These are phyloP conservation scores for Junco hyemalis DNA, from an alignment of 2,113 vertebrate genomes.

Conservation along the genomic window DNA sequence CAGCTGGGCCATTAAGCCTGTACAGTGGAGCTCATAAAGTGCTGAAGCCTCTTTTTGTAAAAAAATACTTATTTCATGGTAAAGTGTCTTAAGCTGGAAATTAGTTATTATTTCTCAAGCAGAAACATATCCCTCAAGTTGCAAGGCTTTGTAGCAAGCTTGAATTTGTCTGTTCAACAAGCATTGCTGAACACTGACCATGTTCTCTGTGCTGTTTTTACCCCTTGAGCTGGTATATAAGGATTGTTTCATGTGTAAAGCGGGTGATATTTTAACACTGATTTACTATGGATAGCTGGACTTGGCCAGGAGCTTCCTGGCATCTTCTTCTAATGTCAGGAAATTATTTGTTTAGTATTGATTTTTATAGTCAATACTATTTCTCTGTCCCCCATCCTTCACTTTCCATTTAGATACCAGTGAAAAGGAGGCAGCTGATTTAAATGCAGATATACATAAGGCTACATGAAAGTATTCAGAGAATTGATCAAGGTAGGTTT, in stretches of 20 bases:
- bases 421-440: neutral
- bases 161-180: neutral
- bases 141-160: neutral
- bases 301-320: neutral
- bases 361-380: neutral
- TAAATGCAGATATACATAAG: neutral
- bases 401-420: neutral
- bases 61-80: neutral
- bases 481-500: neutral
- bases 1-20: neutral
- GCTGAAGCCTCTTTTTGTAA: neutral
- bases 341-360: neutral
- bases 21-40: neutral
- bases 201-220: neutral
- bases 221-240: neutral
- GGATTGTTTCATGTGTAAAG: neutral
- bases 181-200: fast-evolving
- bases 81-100: neutral
- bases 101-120: neutral
- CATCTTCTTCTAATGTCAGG: neutral
- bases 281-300: neutral
- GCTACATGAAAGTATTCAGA: neutral
- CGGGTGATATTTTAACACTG: neutral
- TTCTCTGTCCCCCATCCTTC: neutral
- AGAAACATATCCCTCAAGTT: neutral